Conservation (phyloP, 2,888 invertebrate species). For the Ectobius pallidus region DNA sequence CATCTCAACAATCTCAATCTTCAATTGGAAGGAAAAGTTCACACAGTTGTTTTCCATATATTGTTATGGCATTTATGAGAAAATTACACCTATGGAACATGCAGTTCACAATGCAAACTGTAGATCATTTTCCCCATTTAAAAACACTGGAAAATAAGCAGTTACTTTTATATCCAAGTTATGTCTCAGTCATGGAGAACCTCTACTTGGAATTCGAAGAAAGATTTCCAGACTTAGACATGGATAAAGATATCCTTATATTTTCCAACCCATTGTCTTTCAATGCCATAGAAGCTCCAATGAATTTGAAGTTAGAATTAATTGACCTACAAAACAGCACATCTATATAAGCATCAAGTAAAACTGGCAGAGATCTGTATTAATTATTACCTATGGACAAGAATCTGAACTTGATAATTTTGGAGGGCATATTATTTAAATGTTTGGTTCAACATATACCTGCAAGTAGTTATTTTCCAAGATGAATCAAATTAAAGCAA, state of each 20-base stretch:
- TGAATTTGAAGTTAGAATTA: not conserved
- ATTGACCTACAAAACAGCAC: not conserved
- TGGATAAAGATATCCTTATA: not conserved
- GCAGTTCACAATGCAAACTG: not conserved
- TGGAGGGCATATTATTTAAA: not conserved
- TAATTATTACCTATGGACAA: not conserved
- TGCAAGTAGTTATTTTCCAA: not conserved
- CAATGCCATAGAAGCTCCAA: not conserved
- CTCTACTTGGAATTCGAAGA: not conserved
- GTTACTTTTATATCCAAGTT: not conserved
- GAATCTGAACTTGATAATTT: not conserved
- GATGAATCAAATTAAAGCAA: no score
- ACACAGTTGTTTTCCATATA: not conserved
- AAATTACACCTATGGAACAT: not conserved
- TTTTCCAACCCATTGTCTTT: not conserved
- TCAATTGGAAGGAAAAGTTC: not conserved
- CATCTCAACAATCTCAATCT: not conserved
- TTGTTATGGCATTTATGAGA: not conserved
- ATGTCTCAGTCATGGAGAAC: not conserved
- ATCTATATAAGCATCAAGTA: conserved; percentile 1
- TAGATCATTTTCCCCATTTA: not conserved
- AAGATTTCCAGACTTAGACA: not conserved
- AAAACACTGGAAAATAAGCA: not conserved
- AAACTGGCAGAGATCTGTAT: conserved; percentile 1
- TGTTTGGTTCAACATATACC: not conserved